Conservation (phyloP, 2,797 vertebrate genomes). For the Paramormyrops hopkinsi region DNA sequence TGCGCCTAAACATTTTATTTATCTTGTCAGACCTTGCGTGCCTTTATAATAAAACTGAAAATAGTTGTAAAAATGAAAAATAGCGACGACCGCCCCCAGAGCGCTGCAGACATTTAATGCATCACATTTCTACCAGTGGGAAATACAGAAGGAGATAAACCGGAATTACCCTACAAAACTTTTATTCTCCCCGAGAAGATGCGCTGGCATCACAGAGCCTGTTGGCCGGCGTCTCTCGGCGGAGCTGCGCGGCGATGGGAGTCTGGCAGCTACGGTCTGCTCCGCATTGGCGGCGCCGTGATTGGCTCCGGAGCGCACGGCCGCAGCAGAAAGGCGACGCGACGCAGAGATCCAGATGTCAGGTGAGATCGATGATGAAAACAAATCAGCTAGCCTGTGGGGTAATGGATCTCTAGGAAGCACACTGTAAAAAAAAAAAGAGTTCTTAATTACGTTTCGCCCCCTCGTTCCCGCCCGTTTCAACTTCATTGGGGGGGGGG, state of each 20-base stretch:
- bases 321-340: neutral
- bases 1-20: neutral
- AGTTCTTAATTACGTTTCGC: neutral
- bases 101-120: neutral
- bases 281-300: neutral
- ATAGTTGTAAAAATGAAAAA: constrained; percentile 3
- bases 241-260: neutral
- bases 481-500: neutral
- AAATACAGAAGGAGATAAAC: neutral
- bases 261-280: neutral
- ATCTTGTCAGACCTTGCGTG: neutral
- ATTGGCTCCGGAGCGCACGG: neutral
- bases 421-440: neutral
- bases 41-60: neutral
- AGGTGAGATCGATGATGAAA: constrained; percentile 4
- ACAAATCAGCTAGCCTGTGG: neutral
- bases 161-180: constrained; percentile 5
- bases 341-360: neutral
- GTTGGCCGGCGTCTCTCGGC: neutral
- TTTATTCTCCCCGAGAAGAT: neutral
- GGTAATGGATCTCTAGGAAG: too few relatives aligned
- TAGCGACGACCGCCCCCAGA: neutral
- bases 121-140: neutral
- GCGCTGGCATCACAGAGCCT: neutral
- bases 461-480: neutral